Evolutionary conservation across 2,797 vertebrate species (phyloP).

Genomic region (Spea hammondii): DNA sequence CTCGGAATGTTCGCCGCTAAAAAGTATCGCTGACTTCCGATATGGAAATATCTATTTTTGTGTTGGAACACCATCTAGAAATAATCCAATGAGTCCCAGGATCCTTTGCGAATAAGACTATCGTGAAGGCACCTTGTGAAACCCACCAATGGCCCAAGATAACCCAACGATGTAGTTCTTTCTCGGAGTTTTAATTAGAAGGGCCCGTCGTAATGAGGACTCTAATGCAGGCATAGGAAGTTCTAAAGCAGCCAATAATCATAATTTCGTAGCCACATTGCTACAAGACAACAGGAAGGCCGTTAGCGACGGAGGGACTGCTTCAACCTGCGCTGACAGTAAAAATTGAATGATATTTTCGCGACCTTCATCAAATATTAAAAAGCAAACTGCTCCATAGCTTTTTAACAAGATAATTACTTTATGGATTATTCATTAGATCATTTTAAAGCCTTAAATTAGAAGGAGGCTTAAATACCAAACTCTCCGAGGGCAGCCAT

Average conservation of each 20-base stretch:
- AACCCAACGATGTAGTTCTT: conserved; percentile 1
- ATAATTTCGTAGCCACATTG: conserved; percentile 29
- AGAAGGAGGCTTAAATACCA: conserved; percentile 43
- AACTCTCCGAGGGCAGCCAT: conserved; percentile 14
- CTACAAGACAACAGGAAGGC: conserved; percentile 44
- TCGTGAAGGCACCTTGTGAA: too few relatives aligned
- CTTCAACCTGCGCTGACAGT: conserved; percentile 46
- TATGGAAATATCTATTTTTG: too few relatives aligned
- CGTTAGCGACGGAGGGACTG: conserved; percentile 23
- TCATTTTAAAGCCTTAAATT: conserved; percentile 41
- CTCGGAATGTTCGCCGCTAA: too few relatives aligned
- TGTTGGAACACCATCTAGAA: too few relatives aligned
- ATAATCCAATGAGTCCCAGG: too few relatives aligned
- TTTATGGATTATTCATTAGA: conserved; percentile 50
- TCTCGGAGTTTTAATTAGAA: too few relatives aligned
- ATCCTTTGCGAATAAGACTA: too few relatives aligned
- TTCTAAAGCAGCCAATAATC: conserved; percentile 12
- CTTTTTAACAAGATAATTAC: conserved; percentile 48
- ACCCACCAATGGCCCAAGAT: conserved; percentile 8
- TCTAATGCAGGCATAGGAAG: too few relatives aligned
- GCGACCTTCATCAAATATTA: conserved; percentile 53
- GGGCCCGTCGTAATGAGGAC: too few relatives aligned
- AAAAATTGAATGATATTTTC: conserved; percentile 50
- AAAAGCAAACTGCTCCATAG: conserved; percentile 43
- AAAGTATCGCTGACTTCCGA: too few relatives aligned